Evolutionary conservation across 2,113 vertebrate species (phyloP).

Genomic region (Cyprinus carpio): DNA sequence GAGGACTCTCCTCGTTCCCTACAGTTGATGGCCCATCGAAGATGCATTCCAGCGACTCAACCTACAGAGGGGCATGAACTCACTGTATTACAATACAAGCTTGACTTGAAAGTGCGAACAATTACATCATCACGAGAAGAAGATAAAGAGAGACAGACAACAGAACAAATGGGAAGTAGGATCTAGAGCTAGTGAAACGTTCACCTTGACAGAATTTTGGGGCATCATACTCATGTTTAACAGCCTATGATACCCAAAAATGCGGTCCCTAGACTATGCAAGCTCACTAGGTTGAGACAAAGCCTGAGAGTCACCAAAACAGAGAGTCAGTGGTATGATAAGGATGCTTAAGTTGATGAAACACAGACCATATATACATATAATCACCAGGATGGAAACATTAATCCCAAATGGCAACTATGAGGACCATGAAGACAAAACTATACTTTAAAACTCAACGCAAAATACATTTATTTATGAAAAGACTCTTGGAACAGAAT

Average conservation of each 20-base stretch:
- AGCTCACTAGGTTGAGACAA: constrained; percentile 12
- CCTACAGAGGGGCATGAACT: constrained; percentile 68
- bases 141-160: background rate
- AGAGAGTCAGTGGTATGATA: background rate
- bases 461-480: background rate
- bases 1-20: constrained; percentile 70
- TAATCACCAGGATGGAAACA: too few relatives aligned
- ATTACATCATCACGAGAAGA: background rate
- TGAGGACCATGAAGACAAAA: background rate
- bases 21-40: constrained; percentile 71
- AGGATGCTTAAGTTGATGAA: background rate
- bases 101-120: constrained; percentile 21
- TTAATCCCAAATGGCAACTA: too few relatives aligned
- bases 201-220: background rate
- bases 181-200: background rate
- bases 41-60: constrained; percentile 77
- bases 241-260: background rate
- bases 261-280: background rate
- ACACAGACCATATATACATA: background rate
- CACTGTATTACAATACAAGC: constrained; percentile 45
- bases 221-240: background rate
- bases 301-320: constrained; percentile 4
- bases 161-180: background rate
- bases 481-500: background rate
- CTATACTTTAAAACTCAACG: too few relatives aligned